A percentile compares a stretch with the other conserved stretches of the same genome.
phyloP scores from a whole-genome alignment of 2,888 invertebrate genomes.

The Drosophila parthenogenetica region DNA sequence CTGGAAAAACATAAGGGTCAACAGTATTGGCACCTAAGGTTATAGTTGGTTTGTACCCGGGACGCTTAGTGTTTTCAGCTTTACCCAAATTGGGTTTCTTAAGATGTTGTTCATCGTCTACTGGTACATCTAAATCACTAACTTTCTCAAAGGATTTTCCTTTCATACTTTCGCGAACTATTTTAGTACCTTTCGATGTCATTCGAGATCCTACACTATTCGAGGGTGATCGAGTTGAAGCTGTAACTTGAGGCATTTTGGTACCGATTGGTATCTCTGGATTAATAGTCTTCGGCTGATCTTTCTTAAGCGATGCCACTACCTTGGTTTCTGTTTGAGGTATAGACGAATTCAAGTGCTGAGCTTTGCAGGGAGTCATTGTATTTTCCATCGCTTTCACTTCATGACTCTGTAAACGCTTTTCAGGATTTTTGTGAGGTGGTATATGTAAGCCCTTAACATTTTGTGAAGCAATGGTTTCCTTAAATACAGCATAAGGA shows the following conservation, averaged over 20 bases:
- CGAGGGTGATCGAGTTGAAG: too few species aligned
- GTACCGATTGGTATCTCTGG: too few species aligned
- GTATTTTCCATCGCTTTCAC: background rate
- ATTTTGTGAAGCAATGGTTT: background rate
- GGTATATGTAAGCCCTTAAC: background rate
- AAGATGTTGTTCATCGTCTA: background rate
- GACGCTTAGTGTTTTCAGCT: background rate
- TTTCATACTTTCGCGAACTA: too few species aligned
- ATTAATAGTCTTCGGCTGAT: too few species aligned
- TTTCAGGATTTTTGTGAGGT: background rate
- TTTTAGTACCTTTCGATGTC: too few species aligned
- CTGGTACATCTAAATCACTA: too few species aligned
- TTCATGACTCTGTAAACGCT: background rate
- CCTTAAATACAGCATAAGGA: background rate
- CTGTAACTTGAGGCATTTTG: too few species aligned
- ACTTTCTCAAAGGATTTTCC: too few species aligned
- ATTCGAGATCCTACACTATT: too few species aligned
- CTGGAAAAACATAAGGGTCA: conserved; percentile 6
- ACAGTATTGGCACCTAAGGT: background rate
- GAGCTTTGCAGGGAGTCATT: background rate
- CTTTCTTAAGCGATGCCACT: too few species aligned
- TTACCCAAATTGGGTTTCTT: background rate
- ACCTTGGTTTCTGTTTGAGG: too few species aligned
- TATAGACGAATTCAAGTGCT: background rate
- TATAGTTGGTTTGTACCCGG: background rate